phyloP scores from a whole-genome alignment of 1,140 invertebrate genomes.

The Holotrichia oblita region DNA sequence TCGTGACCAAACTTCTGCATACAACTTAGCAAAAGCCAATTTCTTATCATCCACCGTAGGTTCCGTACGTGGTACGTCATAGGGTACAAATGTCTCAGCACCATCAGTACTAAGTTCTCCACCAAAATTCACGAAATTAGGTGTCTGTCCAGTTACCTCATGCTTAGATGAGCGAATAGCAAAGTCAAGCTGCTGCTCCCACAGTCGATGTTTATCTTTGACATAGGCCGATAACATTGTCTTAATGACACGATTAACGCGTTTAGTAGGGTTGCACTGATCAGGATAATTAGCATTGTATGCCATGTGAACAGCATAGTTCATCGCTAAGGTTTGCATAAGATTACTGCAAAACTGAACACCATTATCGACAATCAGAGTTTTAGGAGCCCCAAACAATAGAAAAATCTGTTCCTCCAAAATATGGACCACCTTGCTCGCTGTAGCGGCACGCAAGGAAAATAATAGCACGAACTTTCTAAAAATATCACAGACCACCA shows the following conservation, averaged over 20 bases:
- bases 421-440: neutral
- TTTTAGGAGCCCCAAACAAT: conserved; percentile 25
- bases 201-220: too few species aligned
- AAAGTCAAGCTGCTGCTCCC: too few species aligned
- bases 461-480: neutral
- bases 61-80: neutral
- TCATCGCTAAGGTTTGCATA: neutral
- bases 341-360: neutral
- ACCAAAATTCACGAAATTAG: conserved; percentile 28
- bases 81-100: neutral
- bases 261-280: conserved; percentile 6
- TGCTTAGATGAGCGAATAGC: neutral
- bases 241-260: conserved; percentile 25
- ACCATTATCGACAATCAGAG: conserved; percentile 4
- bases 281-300: neutral
- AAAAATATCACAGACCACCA: conserved; percentile 20
- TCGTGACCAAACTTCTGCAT: too few species aligned
- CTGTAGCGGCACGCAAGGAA: conserved; percentile 7
- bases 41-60: neutral
- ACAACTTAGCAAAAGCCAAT: neutral
- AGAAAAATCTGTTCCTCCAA: conserved; percentile 30
- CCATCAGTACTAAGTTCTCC: neutral
- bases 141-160: conserved; percentile 3
- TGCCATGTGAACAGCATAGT: neutral
- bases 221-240: neutral